A percentile compares a stretch with the other conserved stretches of the same genome.
Evolutionary conservation across 2,888 invertebrate species (phyloP).

Genomic region (Dusona sp.): DNA sequence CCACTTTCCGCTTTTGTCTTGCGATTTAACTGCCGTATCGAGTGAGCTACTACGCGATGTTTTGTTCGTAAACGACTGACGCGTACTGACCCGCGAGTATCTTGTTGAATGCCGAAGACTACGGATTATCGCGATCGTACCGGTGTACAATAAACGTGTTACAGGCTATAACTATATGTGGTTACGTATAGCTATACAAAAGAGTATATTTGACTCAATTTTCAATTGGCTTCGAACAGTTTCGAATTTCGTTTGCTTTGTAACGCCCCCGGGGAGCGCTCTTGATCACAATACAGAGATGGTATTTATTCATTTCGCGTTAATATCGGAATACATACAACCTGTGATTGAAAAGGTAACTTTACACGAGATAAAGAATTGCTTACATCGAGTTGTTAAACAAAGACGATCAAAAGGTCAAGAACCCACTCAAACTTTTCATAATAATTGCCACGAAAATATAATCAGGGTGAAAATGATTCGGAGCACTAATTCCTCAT

Average conservation of each 20-base stretch:
- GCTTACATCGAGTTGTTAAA: neutral
- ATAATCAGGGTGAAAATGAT: neutral
- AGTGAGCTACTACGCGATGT: conserved; percentile 64
- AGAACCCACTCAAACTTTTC: neutral
- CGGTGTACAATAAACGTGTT: conserved; percentile 46
- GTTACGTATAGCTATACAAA: neutral
- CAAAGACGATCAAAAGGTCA: neutral
- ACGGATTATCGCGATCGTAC: conserved; percentile 70
- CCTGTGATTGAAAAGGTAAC: conserved; percentile 8
- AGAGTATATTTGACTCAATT: conserved; percentile 3
- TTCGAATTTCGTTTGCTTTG: conserved; percentile 42
- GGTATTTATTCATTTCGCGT: neutral
- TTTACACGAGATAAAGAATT: conserved; percentile 1
- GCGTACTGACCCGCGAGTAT: conserved; percentile 67
- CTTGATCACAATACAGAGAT: neutral
- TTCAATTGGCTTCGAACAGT: conserved; percentile 29
- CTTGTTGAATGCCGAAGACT: conserved; percentile 66
- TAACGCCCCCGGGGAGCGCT: conserved; percentile 2
- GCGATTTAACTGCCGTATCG: conserved; percentile 11
- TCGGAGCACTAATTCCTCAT: neutral
- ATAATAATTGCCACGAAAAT: neutral
- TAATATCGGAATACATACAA: conserved; percentile 23
- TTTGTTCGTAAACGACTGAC: conserved; percentile 69
- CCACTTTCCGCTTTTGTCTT: neutral
- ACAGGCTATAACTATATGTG: neutral